Percentiles rank a stretch among this genome's conserved stretches.
These are phyloP conservation scores for Watsonalla binaria DNA, from an alignment of 2,888 invertebrate species.

Conservation along the genomic window DNA sequence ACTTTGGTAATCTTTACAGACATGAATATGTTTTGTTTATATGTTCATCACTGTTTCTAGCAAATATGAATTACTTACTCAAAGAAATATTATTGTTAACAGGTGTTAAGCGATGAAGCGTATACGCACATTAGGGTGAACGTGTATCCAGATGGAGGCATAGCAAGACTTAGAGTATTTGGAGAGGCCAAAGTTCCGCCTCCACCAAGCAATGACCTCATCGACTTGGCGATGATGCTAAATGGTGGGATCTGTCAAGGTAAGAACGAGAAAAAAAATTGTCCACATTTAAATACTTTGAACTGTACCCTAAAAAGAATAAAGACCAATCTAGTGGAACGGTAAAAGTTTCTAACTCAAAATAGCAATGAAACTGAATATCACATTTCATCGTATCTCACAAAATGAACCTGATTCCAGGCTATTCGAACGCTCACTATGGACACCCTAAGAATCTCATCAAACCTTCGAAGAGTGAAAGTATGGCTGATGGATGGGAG, in stretches of 20 bases:
- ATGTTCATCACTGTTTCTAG: no score
- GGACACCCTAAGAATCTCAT: constrained; percentile 81
- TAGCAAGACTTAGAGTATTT: constrained; percentile 79
- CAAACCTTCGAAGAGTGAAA: constrained; percentile 65
- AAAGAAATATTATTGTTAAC: constrained; percentile 1
- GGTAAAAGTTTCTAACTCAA: no score
- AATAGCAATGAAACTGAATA: no score
- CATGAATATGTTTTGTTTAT: no score
- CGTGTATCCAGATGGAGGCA: constrained; percentile 82
- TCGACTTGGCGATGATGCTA: constrained; percentile 74
- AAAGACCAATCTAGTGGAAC: no score
- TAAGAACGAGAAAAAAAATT: constrained; percentile 17
- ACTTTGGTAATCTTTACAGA: no score
- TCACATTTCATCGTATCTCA: background rate
- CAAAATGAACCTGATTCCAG: constrained; percentile 25
- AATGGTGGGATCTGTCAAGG: constrained; percentile 78
- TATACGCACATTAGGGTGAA: constrained; percentile 81
- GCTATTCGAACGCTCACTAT: constrained; percentile 81
- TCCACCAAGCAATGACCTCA: constrained; percentile 48
- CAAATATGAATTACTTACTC: no score
- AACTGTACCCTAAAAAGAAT: no score
- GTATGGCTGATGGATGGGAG: constrained; percentile 83
- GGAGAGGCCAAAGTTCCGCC: constrained; percentile 69
- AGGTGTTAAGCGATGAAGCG: constrained; percentile 67
- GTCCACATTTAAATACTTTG: no score